phyloP scores from a whole-genome alignment of 2,888 invertebrate genomes.

The Leptinotarsa haldemani region DNA sequence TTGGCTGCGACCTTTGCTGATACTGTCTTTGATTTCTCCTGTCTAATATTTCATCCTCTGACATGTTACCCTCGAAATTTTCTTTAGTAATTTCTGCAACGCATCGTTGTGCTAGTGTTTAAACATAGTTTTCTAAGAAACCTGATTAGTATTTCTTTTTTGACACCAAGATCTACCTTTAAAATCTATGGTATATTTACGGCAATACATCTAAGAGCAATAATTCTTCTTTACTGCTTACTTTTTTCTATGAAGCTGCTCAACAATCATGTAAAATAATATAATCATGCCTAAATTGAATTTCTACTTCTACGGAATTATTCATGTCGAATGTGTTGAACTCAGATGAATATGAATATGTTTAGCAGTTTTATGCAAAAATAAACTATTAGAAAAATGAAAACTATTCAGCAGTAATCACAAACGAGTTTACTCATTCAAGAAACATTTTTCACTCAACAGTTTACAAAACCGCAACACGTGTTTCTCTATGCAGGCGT shows the following conservation, averaged over 20 bases:
- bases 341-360: constrained; percentile 10
- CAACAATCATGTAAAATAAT: constrained; percentile 27
- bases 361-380: background rate
- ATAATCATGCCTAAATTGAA: constrained; percentile 40
- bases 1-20: constrained; percentile 58
- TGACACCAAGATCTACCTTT: constrained; percentile 55
- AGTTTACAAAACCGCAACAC: too few species aligned
- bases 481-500: too few species aligned
- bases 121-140: constrained; percentile 52
- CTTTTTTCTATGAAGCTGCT: constrained; percentile 40
- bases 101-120: constrained; percentile 65
- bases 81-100: constrained; percentile 85
- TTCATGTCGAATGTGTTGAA: constrained; percentile 6
- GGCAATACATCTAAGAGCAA: constrained; percentile 40
- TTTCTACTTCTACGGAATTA: constrained; percentile 36
- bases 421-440: too few species aligned
- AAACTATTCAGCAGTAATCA: too few species aligned
- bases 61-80: constrained; percentile 76
- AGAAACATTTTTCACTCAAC: too few species aligned
- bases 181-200: constrained; percentile 40
- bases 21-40: constrained; percentile 63
- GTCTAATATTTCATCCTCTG: constrained; percentile 74
- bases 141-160: constrained; percentile 55
- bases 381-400: too few species aligned
- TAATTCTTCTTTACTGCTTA: constrained; percentile 31